phyloP scores from a whole-genome alignment of 2,888 invertebrate species.

The Sinelater perroti region DNA sequence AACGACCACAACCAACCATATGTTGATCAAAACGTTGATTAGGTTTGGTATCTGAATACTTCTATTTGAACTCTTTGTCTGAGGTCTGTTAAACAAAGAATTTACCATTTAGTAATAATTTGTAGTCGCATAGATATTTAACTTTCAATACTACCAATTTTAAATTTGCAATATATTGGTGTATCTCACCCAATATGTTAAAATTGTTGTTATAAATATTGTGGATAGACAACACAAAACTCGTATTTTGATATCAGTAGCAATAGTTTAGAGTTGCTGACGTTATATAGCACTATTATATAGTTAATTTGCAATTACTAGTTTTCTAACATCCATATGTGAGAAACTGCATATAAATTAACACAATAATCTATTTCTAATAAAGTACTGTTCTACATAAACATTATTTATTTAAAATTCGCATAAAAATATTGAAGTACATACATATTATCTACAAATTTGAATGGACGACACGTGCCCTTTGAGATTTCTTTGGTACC shows the following conservation, averaged over 20 bases:
- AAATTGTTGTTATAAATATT: too few species aligned
- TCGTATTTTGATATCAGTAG: not conserved
- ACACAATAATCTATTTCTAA: not conserved
- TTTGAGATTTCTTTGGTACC: slow-evolving; percentile 34
- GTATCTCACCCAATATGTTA: too few species aligned
- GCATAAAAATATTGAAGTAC: slow-evolving; percentile 9
- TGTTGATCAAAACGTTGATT: too few species aligned
- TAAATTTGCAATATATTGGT: too few species aligned
- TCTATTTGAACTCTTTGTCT: too few species aligned
- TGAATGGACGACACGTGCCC: slow-evolving; percentile 8
- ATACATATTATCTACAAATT: slow-evolving; percentile 20
- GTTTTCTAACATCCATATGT: not conserved
- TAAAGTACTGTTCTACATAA: not conserved
- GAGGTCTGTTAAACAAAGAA: not conserved
- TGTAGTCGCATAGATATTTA: too few species aligned
- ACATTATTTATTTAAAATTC: not conserved
- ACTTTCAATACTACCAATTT: too few species aligned
- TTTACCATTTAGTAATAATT: not conserved
- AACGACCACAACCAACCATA: too few species aligned
- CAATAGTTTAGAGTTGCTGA: not conserved
- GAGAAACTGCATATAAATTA: not conserved
- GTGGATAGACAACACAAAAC: too few species aligned
- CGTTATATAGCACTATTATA: not conserved
- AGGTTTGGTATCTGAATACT: too few species aligned
- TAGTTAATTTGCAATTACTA: not conserved